Evolutionary conservation across 2,888 invertebrate genomes (phyloP), one percentile per base, ranked within the genome.

Genomic region (Cephus pulcher): DNA sequence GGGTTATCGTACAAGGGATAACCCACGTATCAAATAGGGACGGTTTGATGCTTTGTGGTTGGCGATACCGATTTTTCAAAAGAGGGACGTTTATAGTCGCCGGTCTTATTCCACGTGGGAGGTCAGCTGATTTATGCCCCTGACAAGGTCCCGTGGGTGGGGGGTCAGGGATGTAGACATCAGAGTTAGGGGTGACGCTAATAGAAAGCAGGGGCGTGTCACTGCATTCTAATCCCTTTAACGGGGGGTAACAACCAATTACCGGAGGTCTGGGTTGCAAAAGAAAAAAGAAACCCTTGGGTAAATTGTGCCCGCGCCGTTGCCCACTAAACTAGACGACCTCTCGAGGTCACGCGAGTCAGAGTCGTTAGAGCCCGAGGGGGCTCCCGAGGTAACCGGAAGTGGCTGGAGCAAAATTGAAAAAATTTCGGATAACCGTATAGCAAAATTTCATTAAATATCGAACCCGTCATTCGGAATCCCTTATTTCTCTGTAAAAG

Each of bases 221-320:
- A 32, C 70, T 78, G 78, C 78, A 78, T 78, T 56, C 78, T 78
- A 75, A 78, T 78, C 78, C 78, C 70, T 75, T 70, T 77, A 56
- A 40, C 69, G 70, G 15, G 15, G 70, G 70, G 74, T 78, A 75
- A 74, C 78, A 78, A 78, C 56, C 56, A 56, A 56, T 56, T 56
- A 56, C 56, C 23, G 23, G 23, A 56, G 23, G 56, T 56, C 56
- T 9, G 56, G 56, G 2, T 23, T 12, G 35, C 12, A 12, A 35
- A 35, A 12, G 12, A 11, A 12, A 23, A 56, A 56, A 56, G 1
- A 23, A 56, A 2, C 23, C 9, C 23, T 23, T 1, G 56, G 56
- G 23, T 15, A 56, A 56, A 56, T 56, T 56, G 56, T 9, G 1
- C 56, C 23, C 9, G 23, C 56, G 56, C 2, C 23, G 56, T 23